Percentiles rank a stretch among this genome's conserved stretches.
Conservation (phyloP, 2,113 vertebrate species). For the Thamnophis sirtalis region DNA sequence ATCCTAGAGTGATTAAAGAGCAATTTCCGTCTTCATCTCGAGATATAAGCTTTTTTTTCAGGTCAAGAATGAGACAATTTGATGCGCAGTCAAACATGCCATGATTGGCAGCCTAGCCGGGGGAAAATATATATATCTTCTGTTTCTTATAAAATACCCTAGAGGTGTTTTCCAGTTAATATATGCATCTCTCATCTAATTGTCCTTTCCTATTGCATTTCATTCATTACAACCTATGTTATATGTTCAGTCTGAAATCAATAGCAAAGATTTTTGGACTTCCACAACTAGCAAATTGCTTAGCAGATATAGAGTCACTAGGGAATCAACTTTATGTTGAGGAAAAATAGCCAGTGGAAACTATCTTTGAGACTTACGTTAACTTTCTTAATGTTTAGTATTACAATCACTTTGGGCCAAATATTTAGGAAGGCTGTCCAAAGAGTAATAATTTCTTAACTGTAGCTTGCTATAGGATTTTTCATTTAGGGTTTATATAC, state of each 20-base stretch:
- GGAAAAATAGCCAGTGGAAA: slow-evolving; percentile 50
- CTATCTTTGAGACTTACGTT: slow-evolving; percentile 34
- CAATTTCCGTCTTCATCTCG: slow-evolving; percentile 59
- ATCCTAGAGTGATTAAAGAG: slow-evolving; percentile 62
- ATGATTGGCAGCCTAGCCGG: slow-evolving; percentile 54
- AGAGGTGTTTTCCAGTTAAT: slow-evolving; percentile 53
- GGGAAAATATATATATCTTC: not conserved
- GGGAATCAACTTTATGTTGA: slow-evolving; percentile 37
- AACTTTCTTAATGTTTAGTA: slow-evolving; percentile 5
- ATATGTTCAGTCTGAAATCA: slow-evolving; percentile 55
- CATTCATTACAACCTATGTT: slow-evolving; percentile 49
- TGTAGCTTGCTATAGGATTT: not conserved
- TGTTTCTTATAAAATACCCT: slow-evolving; percentile 41
- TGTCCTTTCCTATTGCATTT: slow-evolving; percentile 25
- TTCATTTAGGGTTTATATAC: not conserved
- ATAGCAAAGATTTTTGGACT: slow-evolving; percentile 1
- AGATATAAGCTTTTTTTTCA: slow-evolving; percentile 58
- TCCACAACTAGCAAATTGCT: not conserved
- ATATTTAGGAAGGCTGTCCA: not conserved
- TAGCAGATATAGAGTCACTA: slow-evolving; percentile 37
- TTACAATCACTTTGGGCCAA: not conserved
- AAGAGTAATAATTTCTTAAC: not conserved
- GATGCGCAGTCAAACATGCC: slow-evolving; percentile 44
- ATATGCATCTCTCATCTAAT: slow-evolving; percentile 38
- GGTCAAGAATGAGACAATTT: slow-evolving; percentile 46